A percentile compares a stretch with the other conserved stretches of the same genome.
These are phyloP conservation scores for Pterostichus madidus DNA, from an alignment of 2,888 invertebrate species.

Conservation along the genomic window DNA sequence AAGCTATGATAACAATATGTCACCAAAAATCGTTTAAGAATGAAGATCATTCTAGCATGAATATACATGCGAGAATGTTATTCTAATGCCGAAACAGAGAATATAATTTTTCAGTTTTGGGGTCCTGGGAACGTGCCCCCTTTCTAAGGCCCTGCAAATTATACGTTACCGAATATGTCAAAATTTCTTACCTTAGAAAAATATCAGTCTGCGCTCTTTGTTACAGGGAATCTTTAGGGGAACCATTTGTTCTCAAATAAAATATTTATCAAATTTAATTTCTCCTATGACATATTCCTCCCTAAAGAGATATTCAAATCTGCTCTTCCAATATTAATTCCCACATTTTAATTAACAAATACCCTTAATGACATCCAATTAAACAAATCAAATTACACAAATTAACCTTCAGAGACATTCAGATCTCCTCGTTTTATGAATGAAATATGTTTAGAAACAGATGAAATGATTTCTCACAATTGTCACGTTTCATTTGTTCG, in stretches of 20 bases:
- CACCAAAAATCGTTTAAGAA: too few relatives aligned
- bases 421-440: conserved; percentile 2
- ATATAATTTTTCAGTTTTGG: too few relatives aligned
- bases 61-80: too few relatives aligned
- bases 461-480: conserved; percentile 9
- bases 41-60: too few relatives aligned
- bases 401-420: conserved; percentile 2
- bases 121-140: too few relatives aligned
- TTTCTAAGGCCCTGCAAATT: too few relatives aligned
- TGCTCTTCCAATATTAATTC: background rate
- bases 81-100: too few relatives aligned
- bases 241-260: background rate
- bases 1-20: too few relatives aligned
- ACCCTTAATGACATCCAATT: conserved; percentile 23
- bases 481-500: conserved; percentile 17
- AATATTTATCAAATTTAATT: background rate
- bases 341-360: conserved; percentile 30
- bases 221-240: background rate
- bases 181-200: too few relatives aligned
- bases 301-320: conserved; percentile 13
- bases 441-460: conserved; percentile 10
- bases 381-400: conserved; percentile 23
- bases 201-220: too few relatives aligned
- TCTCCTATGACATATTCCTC: background rate
- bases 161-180: too few relatives aligned